Conservation (phyloP, 2,888 invertebrate genomes). For the Trilocha varians region DNA sequence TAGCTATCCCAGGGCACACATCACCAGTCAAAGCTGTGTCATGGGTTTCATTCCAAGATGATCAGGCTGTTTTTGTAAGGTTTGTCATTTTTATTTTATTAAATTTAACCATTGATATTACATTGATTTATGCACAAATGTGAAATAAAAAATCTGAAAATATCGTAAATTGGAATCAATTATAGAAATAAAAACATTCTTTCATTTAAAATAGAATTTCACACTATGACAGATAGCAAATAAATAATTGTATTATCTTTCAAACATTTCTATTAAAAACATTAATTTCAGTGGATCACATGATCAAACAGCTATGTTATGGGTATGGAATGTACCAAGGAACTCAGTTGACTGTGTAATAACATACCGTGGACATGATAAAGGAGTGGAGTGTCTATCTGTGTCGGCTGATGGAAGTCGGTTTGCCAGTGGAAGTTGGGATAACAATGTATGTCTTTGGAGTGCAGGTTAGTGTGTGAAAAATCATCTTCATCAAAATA, state of each 20-base stretch:
- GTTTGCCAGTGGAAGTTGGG: constrained; percentile 92
- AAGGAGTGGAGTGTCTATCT: constrained; percentile 90
- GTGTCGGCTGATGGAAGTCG: constrained; percentile 77
- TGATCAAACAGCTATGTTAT: constrained; percentile 92
- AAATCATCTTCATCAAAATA: too few relatives aligned
- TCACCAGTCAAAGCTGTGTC: constrained; percentile 90
- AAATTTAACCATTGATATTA: too few relatives aligned
- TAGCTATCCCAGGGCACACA: constrained; percentile 89
- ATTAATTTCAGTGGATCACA: constrained; percentile 83
- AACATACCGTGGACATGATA: constrained; percentile 91
- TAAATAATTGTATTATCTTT: too few relatives aligned
- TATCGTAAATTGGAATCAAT: too few relatives aligned
- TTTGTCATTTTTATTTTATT: too few relatives aligned
- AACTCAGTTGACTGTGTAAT: constrained; percentile 86
- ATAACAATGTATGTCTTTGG: constrained; percentile 94
- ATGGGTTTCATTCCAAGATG: constrained; percentile 83
- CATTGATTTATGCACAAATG: too few relatives aligned
- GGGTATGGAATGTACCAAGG: constrained; percentile 86
- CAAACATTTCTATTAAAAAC: too few relatives aligned
- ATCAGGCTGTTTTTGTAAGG: constrained; percentile 80
- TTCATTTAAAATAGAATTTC: too few relatives aligned
- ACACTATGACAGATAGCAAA: too few relatives aligned
- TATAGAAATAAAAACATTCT: too few relatives aligned
- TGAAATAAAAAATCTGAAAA: too few relatives aligned
- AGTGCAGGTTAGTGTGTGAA: constrained; percentile 81